A percentile compares a stretch with the other conserved stretches of the same genome.
Evolutionary conservation across 2,113 vertebrate species (phyloP).

Genomic region (Petrocephalus microphthalmus): DNA sequence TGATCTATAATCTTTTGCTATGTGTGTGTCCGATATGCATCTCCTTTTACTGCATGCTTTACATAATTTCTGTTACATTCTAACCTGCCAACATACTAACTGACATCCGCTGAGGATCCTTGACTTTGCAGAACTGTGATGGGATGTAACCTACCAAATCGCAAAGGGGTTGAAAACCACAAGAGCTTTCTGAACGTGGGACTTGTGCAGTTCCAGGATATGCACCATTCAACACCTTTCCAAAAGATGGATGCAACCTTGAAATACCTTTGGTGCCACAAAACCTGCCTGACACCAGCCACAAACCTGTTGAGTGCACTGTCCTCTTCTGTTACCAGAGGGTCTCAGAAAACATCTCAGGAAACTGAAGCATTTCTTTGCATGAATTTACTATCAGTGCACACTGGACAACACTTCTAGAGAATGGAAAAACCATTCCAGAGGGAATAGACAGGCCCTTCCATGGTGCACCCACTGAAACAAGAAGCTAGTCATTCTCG

Average conservation of each 20-base stretch:
- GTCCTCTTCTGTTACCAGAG: background rate
- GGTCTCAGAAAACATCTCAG: background rate
- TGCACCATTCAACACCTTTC: background rate
- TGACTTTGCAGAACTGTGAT: background rate
- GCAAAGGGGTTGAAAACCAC: background rate
- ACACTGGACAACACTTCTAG: background rate
- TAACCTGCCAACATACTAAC: background rate
- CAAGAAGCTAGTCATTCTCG: background rate
- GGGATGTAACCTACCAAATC: background rate
- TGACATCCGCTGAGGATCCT: background rate
- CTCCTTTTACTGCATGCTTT: background rate
- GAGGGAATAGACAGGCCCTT: background rate
- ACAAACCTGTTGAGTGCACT: background rate
- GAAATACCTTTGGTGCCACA: background rate
- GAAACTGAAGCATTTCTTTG: background rate
- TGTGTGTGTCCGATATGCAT: background rate
- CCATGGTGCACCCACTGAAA: background rate
- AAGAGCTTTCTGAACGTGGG: background rate
- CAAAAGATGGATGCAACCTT: background rate
- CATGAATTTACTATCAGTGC: background rate
- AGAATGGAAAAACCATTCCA: background rate
- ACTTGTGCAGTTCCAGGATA: background rate
- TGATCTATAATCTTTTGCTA: background rate
- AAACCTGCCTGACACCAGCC: background rate
- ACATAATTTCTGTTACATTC: too few species aligned